A percentile compares a stretch with the other conserved stretches of the same genome.
phyloP scores from a whole-genome alignment of 2,797 vertebrate species.

The Crocidura indochinensis region DNA sequence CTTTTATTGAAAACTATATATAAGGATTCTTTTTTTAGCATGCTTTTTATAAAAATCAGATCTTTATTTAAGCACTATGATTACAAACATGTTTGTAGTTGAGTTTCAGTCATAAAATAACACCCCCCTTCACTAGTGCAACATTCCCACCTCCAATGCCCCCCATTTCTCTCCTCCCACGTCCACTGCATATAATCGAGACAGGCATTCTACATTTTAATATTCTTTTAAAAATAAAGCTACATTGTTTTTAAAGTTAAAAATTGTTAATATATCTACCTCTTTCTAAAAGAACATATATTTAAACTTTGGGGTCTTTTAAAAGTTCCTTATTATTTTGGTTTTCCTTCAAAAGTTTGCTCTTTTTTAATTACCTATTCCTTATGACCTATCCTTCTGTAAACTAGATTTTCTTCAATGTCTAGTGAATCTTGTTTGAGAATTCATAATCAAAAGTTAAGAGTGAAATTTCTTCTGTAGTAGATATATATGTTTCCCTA shows the following conservation, averaged over 20 bases:
- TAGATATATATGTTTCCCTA: background rate
- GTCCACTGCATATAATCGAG: no score
- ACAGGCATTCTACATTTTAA: no score
- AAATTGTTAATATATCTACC: no score
- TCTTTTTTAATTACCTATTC: background rate
- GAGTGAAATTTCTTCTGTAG: background rate
- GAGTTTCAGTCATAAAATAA: no score
- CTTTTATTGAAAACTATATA: constrained; percentile 15
- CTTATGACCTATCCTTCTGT: background rate
- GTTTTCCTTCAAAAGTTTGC: background rate
- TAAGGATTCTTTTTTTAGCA: background rate
- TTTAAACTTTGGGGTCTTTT: background rate
- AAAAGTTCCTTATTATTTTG: constrained; percentile 24
- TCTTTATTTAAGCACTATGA: no score
- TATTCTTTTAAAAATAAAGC: no score
- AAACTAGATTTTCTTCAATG: background rate
- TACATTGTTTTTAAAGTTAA: no score
- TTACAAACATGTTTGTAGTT: no score
- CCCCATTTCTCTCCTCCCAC: no score
- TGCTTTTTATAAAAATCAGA: background rate
- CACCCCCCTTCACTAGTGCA: no score
- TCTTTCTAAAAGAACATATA: no score
- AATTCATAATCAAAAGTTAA: background rate
- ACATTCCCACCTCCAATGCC: no score
- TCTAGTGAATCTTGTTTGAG: background rate